A percentile compares a stretch with the other conserved stretches of the same genome.
Conservation (phyloP, 2,113 vertebrate species). For the Astur gentilis region DNA sequence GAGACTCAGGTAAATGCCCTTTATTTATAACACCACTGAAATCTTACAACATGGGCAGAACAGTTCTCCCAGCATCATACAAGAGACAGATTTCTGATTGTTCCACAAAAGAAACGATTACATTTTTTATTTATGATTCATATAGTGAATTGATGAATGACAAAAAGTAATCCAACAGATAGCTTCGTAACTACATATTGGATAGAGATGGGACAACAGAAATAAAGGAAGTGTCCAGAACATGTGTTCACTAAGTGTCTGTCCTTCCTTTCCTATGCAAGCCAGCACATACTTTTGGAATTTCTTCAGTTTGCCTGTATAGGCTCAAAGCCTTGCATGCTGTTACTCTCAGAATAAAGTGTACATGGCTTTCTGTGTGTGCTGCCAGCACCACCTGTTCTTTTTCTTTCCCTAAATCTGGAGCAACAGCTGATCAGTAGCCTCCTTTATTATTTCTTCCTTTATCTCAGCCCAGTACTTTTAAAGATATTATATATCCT, state of each 20-base stretch:
- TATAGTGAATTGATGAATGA: not conserved
- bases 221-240: not conserved
- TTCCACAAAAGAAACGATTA: not conserved
- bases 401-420: not conserved
- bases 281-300: not conserved
- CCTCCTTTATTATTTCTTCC: not conserved
- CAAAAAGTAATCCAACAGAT: not conserved
- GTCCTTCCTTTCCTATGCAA: not conserved
- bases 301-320: not conserved
- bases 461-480: not conserved
- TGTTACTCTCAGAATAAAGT: not conserved
- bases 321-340: not conserved
- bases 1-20: not conserved
- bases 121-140: not conserved
- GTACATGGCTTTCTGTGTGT: not conserved
- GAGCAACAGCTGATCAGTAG: not conserved
- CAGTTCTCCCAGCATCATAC: not conserved
- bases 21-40: not conserved
- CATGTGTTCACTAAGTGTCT: fast-evolving
- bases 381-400: not conserved
- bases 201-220: not conserved
- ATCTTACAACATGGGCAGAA: not conserved
- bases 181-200: not conserved
- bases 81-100: not conserved
- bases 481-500: not conserved